These are phyloP conservation scores for Coturnix japonica DNA, from an alignment of 2,113 vertebrate species.

Conservation along the genomic window DNA sequence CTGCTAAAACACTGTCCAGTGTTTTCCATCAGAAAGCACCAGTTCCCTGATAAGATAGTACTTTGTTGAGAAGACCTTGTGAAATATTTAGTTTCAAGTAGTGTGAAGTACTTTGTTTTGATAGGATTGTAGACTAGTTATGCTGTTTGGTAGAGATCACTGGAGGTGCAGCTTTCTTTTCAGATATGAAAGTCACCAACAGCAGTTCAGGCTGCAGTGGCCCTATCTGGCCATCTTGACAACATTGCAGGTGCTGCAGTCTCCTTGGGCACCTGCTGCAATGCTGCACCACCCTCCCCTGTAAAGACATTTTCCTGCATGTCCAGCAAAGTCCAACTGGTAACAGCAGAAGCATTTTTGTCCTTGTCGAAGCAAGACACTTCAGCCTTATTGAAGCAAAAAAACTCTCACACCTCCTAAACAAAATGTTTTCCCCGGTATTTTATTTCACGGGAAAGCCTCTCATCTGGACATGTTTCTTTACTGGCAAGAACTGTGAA, in stretches of 20 bases:
- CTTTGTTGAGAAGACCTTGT: neutral
- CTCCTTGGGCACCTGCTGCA: neutral
- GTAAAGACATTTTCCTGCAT: neutral
- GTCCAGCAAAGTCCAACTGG: fast-evolving
- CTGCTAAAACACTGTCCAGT: neutral
- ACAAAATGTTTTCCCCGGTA: neutral
- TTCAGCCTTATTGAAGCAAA: neutral
- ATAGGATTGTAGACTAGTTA: fast-evolving
- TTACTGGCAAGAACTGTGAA: neutral
- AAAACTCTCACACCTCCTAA: constrained; percentile 7
- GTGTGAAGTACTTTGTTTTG: neutral
- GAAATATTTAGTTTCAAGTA: neutral
- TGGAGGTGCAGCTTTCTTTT: neutral
- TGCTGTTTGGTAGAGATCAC: neutral
- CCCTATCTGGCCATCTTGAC: neutral
- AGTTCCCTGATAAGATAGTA: neutral
- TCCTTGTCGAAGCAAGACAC: neutral
- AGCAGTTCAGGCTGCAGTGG: neutral
- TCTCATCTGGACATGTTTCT: neutral
- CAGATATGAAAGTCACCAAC: neutral
- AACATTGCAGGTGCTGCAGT: neutral
- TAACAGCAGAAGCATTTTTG: neutral
- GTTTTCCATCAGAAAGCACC: neutral
- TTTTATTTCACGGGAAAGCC: neutral
- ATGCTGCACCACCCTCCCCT: neutral